phyloP scores from a whole-genome alignment of 2,888 invertebrate genomes.

The Aleiodes testaceus region DNA sequence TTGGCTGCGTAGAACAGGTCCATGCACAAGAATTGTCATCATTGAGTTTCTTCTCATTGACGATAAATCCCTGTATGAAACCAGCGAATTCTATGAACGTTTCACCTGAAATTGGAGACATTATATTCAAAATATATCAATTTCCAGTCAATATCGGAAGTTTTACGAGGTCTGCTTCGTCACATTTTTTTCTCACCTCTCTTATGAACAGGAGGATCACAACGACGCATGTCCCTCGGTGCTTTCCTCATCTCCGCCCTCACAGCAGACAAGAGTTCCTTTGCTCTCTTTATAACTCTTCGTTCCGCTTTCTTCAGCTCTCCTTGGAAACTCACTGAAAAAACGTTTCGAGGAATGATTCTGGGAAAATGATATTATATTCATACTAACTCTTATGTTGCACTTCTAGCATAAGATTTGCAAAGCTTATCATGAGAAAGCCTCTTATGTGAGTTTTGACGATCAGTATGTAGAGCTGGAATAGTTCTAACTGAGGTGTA shows the following conservation, averaged over 20 bases:
- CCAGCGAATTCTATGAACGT: background rate
- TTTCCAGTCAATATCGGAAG: too few relatives aligned
- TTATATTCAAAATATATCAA: too few relatives aligned
- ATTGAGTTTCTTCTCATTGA: too few relatives aligned
- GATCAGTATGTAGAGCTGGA: background rate
- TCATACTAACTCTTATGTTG: background rate
- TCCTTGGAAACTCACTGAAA: slow-evolving; percentile 1
- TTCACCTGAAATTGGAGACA: background rate
- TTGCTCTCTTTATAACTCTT: background rate
- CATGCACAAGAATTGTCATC: too few relatives aligned
- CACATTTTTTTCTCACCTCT: background rate
- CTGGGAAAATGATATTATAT: background rate
- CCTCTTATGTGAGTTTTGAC: background rate
- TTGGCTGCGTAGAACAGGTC: too few relatives aligned
- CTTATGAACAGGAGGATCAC: slow-evolving; percentile 2
- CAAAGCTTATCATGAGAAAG: background rate
- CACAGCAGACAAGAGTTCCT: background rate
- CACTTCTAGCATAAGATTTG: background rate
- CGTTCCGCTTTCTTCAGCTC: background rate
- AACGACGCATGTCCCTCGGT: slow-evolving; percentile 16
- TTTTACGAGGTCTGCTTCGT: too few relatives aligned
- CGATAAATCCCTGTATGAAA: too few relatives aligned
- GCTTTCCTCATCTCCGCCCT: background rate
- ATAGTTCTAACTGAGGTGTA: slow-evolving; percentile 1
- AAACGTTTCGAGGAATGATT: background rate